phyloP scores from a whole-genome alignment of 2,797 vertebrate genomes.

The Pantherophis alleghaniensis region DNA sequence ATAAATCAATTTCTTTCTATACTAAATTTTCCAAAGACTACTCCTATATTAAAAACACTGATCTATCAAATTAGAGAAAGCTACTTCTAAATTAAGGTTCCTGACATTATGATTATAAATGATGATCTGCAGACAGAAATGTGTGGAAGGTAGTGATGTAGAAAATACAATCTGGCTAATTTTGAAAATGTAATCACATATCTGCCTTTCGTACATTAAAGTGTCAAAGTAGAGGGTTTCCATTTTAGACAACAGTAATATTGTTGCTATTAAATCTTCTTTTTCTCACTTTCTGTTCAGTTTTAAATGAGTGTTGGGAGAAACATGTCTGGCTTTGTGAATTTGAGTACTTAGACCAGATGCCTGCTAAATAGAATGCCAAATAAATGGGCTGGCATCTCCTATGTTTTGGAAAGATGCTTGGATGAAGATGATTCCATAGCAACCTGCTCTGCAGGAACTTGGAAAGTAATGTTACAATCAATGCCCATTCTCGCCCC shows the following conservation, averaged over 20 bases:
- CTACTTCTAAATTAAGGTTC: conserved; percentile 32
- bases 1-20: neutral
- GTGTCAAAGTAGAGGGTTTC: conserved; percentile 36
- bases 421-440: conserved; percentile 40
- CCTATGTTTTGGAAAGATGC: conserved; percentile 57
- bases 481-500: neutral
- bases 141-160: conserved; percentile 17
- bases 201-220: conserved; percentile 35
- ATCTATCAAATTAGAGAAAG: neutral
- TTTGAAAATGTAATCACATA: conserved; percentile 53
- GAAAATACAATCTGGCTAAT: conserved; percentile 55
- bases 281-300: conserved; percentile 42
- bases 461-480: conserved; percentile 32
- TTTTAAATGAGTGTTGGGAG: conserved; percentile 59
- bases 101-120: conserved; percentile 36
- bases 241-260: conserved; percentile 45
- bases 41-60: conserved; percentile 3
- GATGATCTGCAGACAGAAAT: conserved; percentile 35
- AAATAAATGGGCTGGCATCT: conserved; percentile 58
- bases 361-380: conserved; percentile 68
- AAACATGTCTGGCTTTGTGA: conserved; percentile 66
- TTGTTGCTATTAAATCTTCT: conserved; percentile 44
- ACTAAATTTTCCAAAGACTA: conserved; percentile 1
- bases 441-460: conserved; percentile 55
- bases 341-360: conserved; percentile 73